Percentiles rank a stretch among this genome's conserved stretches.
Conservation (phyloP, 2,113 vertebrate genomes). For the Sterrhoptilus dennistouni region DNA sequence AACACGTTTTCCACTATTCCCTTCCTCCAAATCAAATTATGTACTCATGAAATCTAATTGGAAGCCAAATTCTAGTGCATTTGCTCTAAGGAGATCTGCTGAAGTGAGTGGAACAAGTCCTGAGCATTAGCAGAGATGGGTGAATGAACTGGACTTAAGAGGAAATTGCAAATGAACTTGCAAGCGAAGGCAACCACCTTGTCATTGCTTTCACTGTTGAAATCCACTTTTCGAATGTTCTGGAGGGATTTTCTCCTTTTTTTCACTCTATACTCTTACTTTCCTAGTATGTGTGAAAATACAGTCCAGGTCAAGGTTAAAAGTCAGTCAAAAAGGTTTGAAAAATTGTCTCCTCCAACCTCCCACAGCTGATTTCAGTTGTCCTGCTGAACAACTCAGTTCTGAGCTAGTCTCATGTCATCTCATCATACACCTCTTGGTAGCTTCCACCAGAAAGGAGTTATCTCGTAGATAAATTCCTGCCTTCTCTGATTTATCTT, state of each 20-base stretch:
- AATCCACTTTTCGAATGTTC: neutral
- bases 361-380: neutral
- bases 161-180: neutral
- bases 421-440: neutral
- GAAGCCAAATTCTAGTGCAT: conserved; percentile 7
- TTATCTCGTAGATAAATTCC: neutral
- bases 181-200: neutral
- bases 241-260: neutral
- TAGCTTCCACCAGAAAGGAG: neutral
- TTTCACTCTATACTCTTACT: neutral
- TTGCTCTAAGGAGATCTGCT: neutral
- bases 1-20: neutral
- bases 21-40: neutral
- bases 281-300: neutral
- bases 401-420: neutral
- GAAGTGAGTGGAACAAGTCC: neutral
- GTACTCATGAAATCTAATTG: neutral
- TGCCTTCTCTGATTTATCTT: neutral
- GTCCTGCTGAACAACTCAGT: neutral
- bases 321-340: neutral
- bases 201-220: neutral
- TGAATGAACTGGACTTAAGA: neutral
- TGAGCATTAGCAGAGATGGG: neutral
- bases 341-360: neutral
- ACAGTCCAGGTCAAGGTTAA: neutral